Base-by-base conservation (phyloP, 2,888 invertebrate species). In the Hartigia nigra region DNA sequence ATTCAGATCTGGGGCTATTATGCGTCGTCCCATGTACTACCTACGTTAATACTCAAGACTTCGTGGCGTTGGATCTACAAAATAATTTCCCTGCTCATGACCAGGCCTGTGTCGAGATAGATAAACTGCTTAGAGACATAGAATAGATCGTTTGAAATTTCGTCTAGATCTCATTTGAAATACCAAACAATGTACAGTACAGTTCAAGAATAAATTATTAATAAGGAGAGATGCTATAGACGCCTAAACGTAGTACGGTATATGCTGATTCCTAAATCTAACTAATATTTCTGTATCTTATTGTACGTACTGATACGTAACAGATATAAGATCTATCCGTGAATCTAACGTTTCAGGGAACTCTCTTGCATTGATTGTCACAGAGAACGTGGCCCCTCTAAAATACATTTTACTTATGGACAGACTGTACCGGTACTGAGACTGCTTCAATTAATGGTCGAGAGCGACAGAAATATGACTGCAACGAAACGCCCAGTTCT, bases 1-100 rank as follows among this genome's bases (percentile, higher is more conserved):
- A 90, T 86, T 87, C 80, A 82, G 83, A 87, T 88, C 85, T 82
- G 78, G 79, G 77, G 69, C 32, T 34, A 72, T 72, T 72, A 72
- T 72, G 72, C 72, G 72, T 31, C 72, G 31, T 36, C 37, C 75
- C 75, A n/a, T 31, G 37, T 14, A 31, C 70, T 70, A 35, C 55
- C 31, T 77, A 77, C 74, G 74, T 35, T 31, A 31, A 75, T 32
- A 34, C 32, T 34, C 11, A 12, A 34, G 74, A 34, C 32, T 34
- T 23, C 34, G 76, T 55, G 72, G 32, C 69, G 36, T 37, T 37
- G 70, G 72, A 34, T 34, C 5, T 11, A 36, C 35, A 37, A 75
- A 34, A 34, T 34, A 75, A 34, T 75, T n/a, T 70, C 34, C 37
- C 74, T n/a, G 32, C 23, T 23, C 5, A 12, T 72, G 31, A 12